Percentiles rank a stretch among this genome's conserved stretches.
Conservation (phyloP, 2,888 invertebrate genomes). For the Drosophila formosana region DNA sequence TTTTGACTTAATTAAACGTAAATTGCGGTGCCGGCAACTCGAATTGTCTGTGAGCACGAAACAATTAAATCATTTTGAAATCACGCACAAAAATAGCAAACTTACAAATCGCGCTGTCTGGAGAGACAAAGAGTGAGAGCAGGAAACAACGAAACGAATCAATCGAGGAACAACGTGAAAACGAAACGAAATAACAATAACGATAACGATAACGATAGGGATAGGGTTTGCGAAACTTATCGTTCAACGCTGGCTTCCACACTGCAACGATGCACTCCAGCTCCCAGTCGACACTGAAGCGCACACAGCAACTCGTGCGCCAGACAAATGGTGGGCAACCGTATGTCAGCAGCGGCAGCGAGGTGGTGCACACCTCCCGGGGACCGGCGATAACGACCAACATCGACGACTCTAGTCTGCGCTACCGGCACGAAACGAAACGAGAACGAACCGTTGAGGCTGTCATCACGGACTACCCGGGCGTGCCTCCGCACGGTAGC, state of each 20-base stretch:
- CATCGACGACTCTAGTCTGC: conserved; percentile 84
- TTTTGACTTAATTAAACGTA: conserved; percentile 76
- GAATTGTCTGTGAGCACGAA: conserved; percentile 66
- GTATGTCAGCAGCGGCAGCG: conserved; percentile 62
- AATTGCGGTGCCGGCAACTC: conserved; percentile 69
- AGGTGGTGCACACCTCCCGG: conserved; percentile 82
- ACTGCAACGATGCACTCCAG: conserved; percentile 69
- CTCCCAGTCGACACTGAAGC: conserved; percentile 78
- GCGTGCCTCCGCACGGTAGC: conserved; percentile 58
- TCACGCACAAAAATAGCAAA: conserved; percentile 70
- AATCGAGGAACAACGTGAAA: conserved; percentile 33
- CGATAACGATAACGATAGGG: conserved; percentile 34
- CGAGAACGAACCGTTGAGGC: conserved; percentile 87
- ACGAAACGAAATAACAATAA: conserved; percentile 49
- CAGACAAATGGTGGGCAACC: conserved; percentile 71
- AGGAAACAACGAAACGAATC: conserved; percentile 38
- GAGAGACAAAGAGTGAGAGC: conserved; percentile 10
- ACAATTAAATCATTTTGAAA: conserved; percentile 67
- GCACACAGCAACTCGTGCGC: conserved; percentile 73
- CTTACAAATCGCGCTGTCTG: conserved; percentile 44
- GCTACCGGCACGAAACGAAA: conserved; percentile 86
- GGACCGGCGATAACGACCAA: conserved; percentile 89
- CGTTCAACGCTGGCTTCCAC: conserved; percentile 44
- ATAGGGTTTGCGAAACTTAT: conserved; percentile 21
- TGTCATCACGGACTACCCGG: conserved; percentile 86